Evolutionary conservation across 2,888 invertebrate species (phyloP), one percentile per base, ranked within the genome.

Genomic region (Brachyopa scutellaris): DNA sequence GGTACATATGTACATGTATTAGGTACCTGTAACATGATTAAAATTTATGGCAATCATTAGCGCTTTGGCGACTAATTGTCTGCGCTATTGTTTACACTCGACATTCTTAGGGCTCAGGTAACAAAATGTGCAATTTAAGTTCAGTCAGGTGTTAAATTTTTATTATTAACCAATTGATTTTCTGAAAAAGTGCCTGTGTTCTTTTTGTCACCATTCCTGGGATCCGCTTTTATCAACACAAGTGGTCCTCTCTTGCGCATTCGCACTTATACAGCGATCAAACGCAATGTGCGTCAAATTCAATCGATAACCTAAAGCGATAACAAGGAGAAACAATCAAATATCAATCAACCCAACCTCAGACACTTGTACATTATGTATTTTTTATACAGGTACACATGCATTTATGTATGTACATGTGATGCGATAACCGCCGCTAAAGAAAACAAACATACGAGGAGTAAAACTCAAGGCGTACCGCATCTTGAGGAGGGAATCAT

Each of bases 341-440:
- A 74, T 74, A 80, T 80, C 80, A 80, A 74, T 80, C 80, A 80
- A 31, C 74, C 64, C 5, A 15, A n/a, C n/a, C n/a, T n/a, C n/a
- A n/a, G n/a, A n/a, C n/a, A n/a, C n/a, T n/a, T n/a, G n/a, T n/a
- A n/a, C n/a, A n/a, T n/a, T n/a, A n/a, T n/a, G n/a, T n/a, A n/a
- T n/a, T n/a, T n/a, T n/a, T n/a, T n/a, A n/a, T n/a, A n/a, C n/a
- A 19, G 61, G 15, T n/a, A n/a, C 26, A 33, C 23, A 64, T 42
- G 38, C 47, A 26, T 53, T n/a, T 19, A 7, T 8, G 6, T n/a
- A 29, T 55, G 51, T 19, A 40, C 23, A 66, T 64, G 61, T 69
- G 69, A 36, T 45, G 62, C 45, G 74, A 80, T 80, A 80, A 70
- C 79, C 57, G 74, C 74, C n/a, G n/a, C n/a, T n/a, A n/a, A 47